Percentiles rank a stretch among this genome's conserved stretches.
Evolutionary conservation across 2,888 invertebrate genomes (phyloP).

Genomic region (Thelaira solivaga): DNA sequence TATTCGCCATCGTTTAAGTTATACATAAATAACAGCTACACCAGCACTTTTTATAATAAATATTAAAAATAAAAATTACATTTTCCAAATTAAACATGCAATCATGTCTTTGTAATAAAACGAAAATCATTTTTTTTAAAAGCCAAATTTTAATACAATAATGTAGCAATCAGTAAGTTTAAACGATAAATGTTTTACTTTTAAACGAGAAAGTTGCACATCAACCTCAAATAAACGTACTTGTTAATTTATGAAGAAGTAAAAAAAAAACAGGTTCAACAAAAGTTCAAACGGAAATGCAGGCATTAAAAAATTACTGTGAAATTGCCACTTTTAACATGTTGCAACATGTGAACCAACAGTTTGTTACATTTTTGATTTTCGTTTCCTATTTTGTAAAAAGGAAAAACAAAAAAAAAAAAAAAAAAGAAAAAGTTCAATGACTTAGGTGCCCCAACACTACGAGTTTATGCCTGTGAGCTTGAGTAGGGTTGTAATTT

Average conservation of each 20-base stretch:
- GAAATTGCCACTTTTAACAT: constrained; percentile 46
- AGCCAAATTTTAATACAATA: constrained; percentile 42
- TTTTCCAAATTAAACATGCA: constrained; percentile 16
- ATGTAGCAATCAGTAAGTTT: constrained; percentile 37
- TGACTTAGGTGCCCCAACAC: constrained; percentile 30
- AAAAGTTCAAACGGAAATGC: constrained; percentile 55
- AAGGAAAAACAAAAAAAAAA: neutral
- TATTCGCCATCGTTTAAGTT: too few relatives aligned
- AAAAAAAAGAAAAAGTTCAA: constrained; percentile 22
- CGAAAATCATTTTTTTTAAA: constrained; percentile 17
- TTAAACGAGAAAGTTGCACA: neutral
- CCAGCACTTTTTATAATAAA: too few relatives aligned
- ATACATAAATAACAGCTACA: too few relatives aligned
- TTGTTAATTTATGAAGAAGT: neutral
- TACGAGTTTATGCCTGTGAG: neutral
- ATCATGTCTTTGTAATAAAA: constrained; percentile 16
- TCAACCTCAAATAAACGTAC: neutral
- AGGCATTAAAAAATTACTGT: constrained; percentile 50
- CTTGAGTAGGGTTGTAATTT: neutral
- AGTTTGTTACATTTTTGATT: constrained; percentile 6
- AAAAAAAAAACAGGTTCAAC: constrained; percentile 7
- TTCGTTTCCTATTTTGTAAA: neutral
- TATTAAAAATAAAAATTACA: neutral
- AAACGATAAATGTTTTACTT: constrained; percentile 28
- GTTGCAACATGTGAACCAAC: constrained; percentile 12